These are phyloP conservation scores for Parus major DNA, from an alignment of 2,113 vertebrate species.

Conservation along the genomic window DNA sequence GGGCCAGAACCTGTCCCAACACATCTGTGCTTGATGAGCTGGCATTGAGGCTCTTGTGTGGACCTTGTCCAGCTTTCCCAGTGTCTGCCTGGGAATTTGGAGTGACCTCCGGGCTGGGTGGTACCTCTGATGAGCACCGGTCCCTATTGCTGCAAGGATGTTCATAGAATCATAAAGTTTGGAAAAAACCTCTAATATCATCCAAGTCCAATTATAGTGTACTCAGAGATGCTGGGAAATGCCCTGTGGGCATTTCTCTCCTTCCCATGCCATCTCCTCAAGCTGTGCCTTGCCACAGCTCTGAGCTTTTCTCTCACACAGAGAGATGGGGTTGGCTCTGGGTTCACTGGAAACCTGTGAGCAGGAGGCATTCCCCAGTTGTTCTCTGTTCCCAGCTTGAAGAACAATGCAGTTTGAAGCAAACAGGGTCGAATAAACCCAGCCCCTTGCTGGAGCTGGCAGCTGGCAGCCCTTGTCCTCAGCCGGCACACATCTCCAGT, in stretches of 20 bases:
- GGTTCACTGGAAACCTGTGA: neutral
- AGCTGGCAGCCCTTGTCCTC: slow-evolving; percentile 1
- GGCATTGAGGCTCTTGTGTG: neutral
- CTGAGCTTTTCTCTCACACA: neutral
- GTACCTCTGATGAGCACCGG: neutral
- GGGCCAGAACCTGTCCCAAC: neutral
- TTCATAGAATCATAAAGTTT: neutral
- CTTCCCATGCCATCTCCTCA: fast-evolving
- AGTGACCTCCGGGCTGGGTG: neutral
- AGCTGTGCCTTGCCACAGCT: neutral
- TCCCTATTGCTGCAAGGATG: neutral
- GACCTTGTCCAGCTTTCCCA: neutral
- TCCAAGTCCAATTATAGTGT: neutral
- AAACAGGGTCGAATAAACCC: neutral
- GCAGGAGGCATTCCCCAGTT: neutral
- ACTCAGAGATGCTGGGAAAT: neutral
- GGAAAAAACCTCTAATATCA: neutral
- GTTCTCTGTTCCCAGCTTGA: neutral
- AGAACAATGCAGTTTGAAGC: neutral
- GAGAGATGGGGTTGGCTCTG: fast-evolving
- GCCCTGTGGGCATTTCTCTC: fast-evolving
- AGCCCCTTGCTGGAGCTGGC: neutral
- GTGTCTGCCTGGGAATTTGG: neutral
- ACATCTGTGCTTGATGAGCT: fast-evolving
- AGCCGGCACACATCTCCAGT: neutral